These are phyloP conservation scores for Leptopilina boulardi DNA, from an alignment of 1,140 invertebrate species.

Conservation along the genomic window DNA sequence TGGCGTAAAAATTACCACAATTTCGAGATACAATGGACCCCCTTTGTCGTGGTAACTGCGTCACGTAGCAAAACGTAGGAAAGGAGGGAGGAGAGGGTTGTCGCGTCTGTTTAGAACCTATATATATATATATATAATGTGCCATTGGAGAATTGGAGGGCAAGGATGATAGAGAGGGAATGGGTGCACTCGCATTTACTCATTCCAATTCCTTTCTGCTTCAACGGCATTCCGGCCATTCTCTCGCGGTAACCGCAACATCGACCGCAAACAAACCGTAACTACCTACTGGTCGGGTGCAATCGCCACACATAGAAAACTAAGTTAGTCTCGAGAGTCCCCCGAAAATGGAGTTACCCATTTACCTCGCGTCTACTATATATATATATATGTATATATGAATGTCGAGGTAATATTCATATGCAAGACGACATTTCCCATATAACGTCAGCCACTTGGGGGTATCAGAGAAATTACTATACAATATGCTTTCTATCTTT, in stretches of 20 bases:
- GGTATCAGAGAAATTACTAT: slow-evolving; percentile 16
- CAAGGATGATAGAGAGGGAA: not conserved
- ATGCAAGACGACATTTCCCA: slow-evolving; percentile 10
- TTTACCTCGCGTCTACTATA: slow-evolving; percentile 25
- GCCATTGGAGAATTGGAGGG: slow-evolving; percentile 31
- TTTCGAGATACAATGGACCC: slow-evolving; percentile 41
- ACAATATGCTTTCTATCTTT: not conserved
- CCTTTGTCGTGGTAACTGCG: slow-evolving; percentile 40
- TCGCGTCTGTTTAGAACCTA: not conserved
- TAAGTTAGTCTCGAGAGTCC: slow-evolving; percentile 49
- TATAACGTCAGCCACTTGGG: not conserved
- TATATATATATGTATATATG: no score
- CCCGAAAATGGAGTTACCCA: slow-evolving; percentile 42
- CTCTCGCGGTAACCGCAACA: slow-evolving; percentile 43
- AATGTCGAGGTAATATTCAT: slow-evolving; percentile 20
- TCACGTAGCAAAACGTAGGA: slow-evolving; percentile 37
- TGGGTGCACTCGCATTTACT: slow-evolving; percentile 43
- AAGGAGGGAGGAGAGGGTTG: not conserved
- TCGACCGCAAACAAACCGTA: slow-evolving; percentile 54
- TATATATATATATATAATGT: slow-evolving; percentile 24
- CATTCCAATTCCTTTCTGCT: slow-evolving; percentile 42
- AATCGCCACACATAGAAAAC: slow-evolving; percentile 46
- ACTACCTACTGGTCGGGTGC: slow-evolving; percentile 45
- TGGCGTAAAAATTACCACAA: slow-evolving; percentile 42
- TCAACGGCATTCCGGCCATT: slow-evolving; percentile 36